A percentile compares a stretch with the other conserved stretches of the same genome.
phyloP scores from a whole-genome alignment of 2,797 vertebrate genomes.

The Lagorchestes hirsutus region DNA sequence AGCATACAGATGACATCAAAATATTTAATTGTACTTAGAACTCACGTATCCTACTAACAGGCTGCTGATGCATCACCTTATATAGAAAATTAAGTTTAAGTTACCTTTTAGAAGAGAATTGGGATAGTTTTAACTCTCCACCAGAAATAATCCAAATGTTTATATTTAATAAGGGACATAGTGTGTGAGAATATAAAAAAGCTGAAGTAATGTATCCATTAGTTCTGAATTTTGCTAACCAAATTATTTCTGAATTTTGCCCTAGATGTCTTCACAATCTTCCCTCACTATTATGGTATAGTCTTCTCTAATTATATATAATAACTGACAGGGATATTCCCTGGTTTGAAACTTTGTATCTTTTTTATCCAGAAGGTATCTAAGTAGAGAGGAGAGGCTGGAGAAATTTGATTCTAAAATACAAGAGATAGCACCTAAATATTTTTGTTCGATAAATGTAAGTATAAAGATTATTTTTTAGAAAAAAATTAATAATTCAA shows the following conservation, averaged over 20 bases:
- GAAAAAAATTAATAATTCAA: slow-evolving; percentile 52
- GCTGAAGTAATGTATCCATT: slow-evolving; percentile 21
- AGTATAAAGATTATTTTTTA: slow-evolving; percentile 50
- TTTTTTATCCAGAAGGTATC: slow-evolving; percentile 55
- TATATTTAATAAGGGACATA: not conserved
- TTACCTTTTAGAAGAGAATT: slow-evolving; percentile 42
- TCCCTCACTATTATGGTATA: slow-evolving; percentile 38
- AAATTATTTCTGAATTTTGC: slow-evolving; percentile 37
- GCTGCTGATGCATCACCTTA: not conserved
- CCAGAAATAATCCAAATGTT: slow-evolving; percentile 29
- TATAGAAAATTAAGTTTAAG: slow-evolving; percentile 44
- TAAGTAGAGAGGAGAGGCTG: slow-evolving; percentile 39
- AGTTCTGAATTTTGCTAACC: slow-evolving; percentile 50
- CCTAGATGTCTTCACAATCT: slow-evolving; percentile 31
- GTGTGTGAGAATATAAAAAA: not conserved
- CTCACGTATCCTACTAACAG: slow-evolving; percentile 17
- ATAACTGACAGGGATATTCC: slow-evolving; percentile 61
- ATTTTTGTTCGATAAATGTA: slow-evolving; percentile 55
- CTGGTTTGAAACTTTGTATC: slow-evolving; percentile 67
- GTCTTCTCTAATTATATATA: slow-evolving; percentile 67
- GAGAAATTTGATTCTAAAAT: slow-evolving; percentile 68
- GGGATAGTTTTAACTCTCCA: slow-evolving; percentile 19
- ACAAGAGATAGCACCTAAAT: slow-evolving; percentile 60
- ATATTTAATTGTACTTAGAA: slow-evolving; percentile 51
- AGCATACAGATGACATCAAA: slow-evolving; percentile 41